A percentile compares a stretch with the other conserved stretches of the same genome.
phyloP scores from a whole-genome alignment of 2,888 invertebrate species.

The Teleiodes luculella region DNA sequence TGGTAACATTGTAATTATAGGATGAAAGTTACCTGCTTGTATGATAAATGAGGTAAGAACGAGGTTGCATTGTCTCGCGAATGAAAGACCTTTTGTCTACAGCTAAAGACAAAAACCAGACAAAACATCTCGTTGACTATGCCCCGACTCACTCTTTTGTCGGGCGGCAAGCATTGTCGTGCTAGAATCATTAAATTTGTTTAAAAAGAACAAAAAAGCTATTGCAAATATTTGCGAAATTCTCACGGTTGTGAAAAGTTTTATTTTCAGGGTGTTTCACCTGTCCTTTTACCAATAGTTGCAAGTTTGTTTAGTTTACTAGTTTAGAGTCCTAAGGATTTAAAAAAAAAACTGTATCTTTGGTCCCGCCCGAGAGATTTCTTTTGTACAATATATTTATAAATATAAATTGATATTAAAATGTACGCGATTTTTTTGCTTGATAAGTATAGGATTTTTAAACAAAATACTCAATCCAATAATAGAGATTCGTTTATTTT shows the following conservation, averaged over 20 bases:
- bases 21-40: conserved; percentile 74
- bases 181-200: conserved; percentile 62
- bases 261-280: background rate
- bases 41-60: conserved; percentile 76
- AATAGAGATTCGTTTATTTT: conserved; percentile 17
- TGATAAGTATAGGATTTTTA: no score
- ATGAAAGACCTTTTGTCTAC: conserved; percentile 76
- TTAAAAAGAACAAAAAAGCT: conserved; percentile 42
- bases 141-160: conserved; percentile 63
- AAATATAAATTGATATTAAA: no score
- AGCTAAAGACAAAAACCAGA: conserved; percentile 66
- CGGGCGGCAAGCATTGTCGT: conserved; percentile 57
- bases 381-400: no score
- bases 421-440: no score
- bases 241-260: conserved; percentile 37
- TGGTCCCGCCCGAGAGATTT: no score
- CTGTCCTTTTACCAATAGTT: background rate
- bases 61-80: conserved; percentile 63
- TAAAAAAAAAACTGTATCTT: no score
- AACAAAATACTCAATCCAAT: no score
- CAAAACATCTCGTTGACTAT: conserved; percentile 73
- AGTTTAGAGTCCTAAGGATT: no score
- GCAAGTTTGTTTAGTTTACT: no score
- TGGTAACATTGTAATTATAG: conserved; percentile 70
- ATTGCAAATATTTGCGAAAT: conserved; percentile 66